Percentiles rank a stretch among this genome's conserved stretches.
Evolutionary conservation across 2,888 invertebrate species (phyloP).

Genomic region (Strigamia crassipes): DNA sequence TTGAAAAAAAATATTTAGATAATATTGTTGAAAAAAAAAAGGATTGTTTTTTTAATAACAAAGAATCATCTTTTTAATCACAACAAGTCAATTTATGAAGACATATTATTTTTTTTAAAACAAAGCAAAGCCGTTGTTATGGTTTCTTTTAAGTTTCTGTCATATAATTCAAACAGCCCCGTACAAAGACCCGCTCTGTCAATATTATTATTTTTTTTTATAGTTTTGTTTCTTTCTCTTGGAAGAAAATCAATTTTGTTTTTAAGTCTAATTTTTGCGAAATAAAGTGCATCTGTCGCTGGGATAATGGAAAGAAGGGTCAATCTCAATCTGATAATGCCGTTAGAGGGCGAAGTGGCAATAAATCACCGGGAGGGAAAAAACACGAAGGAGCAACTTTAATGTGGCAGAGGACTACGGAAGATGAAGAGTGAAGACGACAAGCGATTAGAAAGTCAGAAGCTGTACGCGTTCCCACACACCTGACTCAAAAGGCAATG

Average conservation of each 20-base stretch:
- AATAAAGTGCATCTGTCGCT: conserved; percentile 4
- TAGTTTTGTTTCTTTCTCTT: neutral
- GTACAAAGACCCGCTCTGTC: too few relatives aligned
- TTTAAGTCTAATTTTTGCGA: neutral
- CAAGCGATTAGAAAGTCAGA: conserved; percentile 25
- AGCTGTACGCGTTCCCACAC: neutral
- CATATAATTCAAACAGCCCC: too few relatives aligned
- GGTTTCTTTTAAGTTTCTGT: too few relatives aligned
- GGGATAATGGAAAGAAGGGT: neutral
- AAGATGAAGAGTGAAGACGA: neutral
- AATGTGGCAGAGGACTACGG: neutral
- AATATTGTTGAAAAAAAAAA: too few relatives aligned
- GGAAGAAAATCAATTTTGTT: neutral
- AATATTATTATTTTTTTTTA: neutral
- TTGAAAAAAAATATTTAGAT: too few relatives aligned
- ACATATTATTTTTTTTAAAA: too few relatives aligned
- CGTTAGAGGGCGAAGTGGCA: neutral
- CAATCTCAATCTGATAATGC: conserved; percentile 1
- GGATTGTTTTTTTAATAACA: too few relatives aligned
- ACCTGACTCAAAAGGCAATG: neutral
- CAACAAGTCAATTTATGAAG: too few relatives aligned
- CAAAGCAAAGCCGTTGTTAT: too few relatives aligned
- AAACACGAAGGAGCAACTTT: neutral
- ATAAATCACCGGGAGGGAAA: neutral
- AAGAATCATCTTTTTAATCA: too few relatives aligned